Percentiles rank a stretch among this genome's conserved stretches.
Evolutionary conservation across 2,113 vertebrate genomes (phyloP).

Genomic region (Proteles cristata): DNA sequence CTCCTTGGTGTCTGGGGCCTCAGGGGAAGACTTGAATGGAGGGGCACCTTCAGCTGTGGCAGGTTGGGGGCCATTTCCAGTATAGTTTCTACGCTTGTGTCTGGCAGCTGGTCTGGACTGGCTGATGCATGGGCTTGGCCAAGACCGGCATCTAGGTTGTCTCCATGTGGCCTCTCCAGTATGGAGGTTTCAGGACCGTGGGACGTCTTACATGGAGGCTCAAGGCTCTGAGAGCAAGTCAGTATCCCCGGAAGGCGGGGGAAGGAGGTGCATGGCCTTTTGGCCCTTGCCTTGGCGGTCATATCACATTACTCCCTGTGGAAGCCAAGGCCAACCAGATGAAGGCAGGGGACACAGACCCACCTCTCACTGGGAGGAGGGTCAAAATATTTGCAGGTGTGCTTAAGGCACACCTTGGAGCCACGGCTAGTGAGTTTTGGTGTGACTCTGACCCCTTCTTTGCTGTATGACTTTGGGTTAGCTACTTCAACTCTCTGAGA

Average conservation of each 20-base stretch:
- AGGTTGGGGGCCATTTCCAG: not conserved
- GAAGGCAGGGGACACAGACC: not conserved
- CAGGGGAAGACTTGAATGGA: not conserved
- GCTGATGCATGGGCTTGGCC: not conserved
- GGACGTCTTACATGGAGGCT: not conserved
- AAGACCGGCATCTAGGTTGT: not conserved
- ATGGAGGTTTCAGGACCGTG: not conserved
- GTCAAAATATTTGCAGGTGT: not conserved
- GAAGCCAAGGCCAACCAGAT: not conserved
- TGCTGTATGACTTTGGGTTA: not conserved
- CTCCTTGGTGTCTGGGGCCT: not conserved
- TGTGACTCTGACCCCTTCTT: not conserved
- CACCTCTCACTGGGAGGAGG: not conserved
- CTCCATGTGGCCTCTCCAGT: not conserved
- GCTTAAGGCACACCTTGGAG: not conserved
- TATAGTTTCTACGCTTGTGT: not conserved
- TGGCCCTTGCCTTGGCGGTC: accelerated
- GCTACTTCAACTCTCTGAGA: not conserved
- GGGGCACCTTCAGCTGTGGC: not conserved
- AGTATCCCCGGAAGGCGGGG: not conserved
- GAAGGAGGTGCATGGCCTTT: not conserved
- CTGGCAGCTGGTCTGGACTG: not conserved
- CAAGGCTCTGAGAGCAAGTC: not conserved
- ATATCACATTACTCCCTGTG: not conserved
- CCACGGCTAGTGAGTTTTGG: not conserved